These are phyloP conservation scores for Crematogaster levior DNA, from an alignment of 2,888 invertebrate species.

Conservation along the genomic window DNA sequence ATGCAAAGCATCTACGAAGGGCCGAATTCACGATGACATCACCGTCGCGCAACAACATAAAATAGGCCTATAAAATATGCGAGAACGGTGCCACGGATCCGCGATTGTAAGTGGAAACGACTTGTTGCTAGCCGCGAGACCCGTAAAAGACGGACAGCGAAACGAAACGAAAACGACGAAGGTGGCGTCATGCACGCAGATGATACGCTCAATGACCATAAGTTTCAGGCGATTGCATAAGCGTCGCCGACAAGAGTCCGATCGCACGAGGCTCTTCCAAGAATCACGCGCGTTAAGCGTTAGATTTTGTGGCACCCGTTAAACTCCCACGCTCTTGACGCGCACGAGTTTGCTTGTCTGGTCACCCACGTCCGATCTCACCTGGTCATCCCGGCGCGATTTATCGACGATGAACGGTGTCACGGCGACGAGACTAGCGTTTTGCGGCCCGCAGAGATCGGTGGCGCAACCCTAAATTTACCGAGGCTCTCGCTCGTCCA, in stretches of 20 bases:
- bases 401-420: slow-evolving; percentile 43
- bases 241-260: slow-evolving; percentile 3
- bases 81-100: neutral
- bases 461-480: slow-evolving; percentile 47
- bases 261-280: slow-evolving; percentile 30
- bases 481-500: slow-evolving; percentile 27
- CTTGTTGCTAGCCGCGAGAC: neutral
- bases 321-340: slow-evolving; percentile 29
- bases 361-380: slow-evolving; percentile 51
- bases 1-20: neutral
- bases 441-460: slow-evolving; percentile 1
- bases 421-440: slow-evolving; percentile 16
- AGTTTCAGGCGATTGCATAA: slow-evolving; percentile 36
- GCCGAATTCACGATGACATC: slow-evolving; percentile 37
- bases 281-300: slow-evolving; percentile 45
- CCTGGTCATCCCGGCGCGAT: slow-evolving; percentile 40
- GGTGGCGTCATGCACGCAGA: slow-evolving; percentile 24
- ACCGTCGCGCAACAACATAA: neutral
- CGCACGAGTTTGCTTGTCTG: slow-evolving; percentile 2
- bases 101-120: slow-evolving; percentile 26
- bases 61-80: neutral
- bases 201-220: slow-evolving; percentile 42
- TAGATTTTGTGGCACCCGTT: slow-evolving; percentile 48
- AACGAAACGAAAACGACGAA: slow-evolving; percentile 5
- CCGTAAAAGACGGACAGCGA: slow-evolving; percentile 31